These are phyloP conservation scores for Chelon labrosus DNA, from an alignment of 2,797 vertebrate species.

Conservation along the genomic window DNA sequence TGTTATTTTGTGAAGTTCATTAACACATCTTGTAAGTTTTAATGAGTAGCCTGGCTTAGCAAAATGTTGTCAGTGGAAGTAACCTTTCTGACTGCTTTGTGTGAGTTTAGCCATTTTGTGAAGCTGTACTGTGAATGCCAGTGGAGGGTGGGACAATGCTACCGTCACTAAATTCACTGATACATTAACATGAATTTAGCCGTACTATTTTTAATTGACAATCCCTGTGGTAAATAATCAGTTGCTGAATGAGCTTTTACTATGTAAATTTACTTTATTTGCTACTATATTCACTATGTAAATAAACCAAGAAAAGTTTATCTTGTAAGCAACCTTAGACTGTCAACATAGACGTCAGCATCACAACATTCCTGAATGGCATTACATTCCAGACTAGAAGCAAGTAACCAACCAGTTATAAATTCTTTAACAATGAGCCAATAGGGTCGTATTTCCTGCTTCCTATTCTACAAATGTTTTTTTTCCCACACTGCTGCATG, in stretches of 20 bases:
- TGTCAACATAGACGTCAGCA: slow-evolving; percentile 8
- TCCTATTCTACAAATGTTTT: slow-evolving; percentile 50
- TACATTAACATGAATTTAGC: neutral
- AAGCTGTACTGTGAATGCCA: neutral
- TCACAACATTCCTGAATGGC: slow-evolving; percentile 49
- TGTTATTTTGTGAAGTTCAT: neutral
- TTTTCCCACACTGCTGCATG: slow-evolving; percentile 37
- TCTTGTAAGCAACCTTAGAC: neutral
- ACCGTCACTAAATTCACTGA: neutral
- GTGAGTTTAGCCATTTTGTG: slow-evolving; percentile 26
- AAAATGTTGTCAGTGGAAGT: too few species aligned
- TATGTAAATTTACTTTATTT: too few species aligned
- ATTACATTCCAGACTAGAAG: slow-evolving; percentile 65
- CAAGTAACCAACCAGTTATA: slow-evolving; percentile 44
- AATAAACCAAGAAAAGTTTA: neutral
- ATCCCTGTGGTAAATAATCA: neutral
- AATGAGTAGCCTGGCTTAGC: neutral
- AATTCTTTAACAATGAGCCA: slow-evolving; percentile 51
- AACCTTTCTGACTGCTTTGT: neutral
- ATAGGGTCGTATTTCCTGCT: slow-evolving; percentile 80
- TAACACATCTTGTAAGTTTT: neutral
- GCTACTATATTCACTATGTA: too few species aligned
- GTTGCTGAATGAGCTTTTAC: neutral
- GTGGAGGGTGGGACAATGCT: neutral
- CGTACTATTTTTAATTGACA: neutral